These are phyloP conservation scores for Eulemur coronatus DNA, from an alignment of 2,797 vertebrate genomes.

Conservation along the genomic window DNA sequence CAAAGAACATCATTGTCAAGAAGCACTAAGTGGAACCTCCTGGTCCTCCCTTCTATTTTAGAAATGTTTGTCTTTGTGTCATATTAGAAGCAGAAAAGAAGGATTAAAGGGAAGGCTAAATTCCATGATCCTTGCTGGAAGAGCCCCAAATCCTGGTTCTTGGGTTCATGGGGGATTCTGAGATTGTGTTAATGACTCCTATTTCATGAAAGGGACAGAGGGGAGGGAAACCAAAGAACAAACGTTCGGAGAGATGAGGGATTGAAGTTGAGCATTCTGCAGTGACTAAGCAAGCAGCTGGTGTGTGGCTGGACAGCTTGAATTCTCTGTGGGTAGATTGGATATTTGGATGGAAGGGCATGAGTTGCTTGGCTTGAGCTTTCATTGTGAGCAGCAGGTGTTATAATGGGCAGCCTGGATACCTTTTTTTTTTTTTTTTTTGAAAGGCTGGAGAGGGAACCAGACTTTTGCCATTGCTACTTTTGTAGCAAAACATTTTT, in stretches of 20 bases:
- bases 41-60: neutral
- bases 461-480: conserved; percentile 69
- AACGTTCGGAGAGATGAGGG: neutral
- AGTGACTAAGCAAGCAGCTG: conserved; percentile 73
- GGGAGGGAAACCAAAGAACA: neutral
- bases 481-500: conserved; percentile 68
- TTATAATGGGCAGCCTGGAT: conserved; percentile 72
- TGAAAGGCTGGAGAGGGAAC: conserved; percentile 65
- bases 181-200: neutral
- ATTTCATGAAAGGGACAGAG: neutral
- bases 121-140: neutral
- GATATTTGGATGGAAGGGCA: conserved; percentile 77
- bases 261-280: conserved; percentile 53
- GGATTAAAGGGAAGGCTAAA: neutral
- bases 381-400: conserved; percentile 78
- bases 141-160: neutral
- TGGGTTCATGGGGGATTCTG: neutral
- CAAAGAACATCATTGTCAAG: neutral
- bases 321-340: conserved; percentile 77
- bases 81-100: neutral
- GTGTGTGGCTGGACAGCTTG: conserved; percentile 79
- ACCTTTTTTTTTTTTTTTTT: conserved; percentile 51
- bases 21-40: neutral
- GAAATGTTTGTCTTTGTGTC: neutral
- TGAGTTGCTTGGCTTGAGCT: conserved; percentile 67